phyloP scores from a whole-genome alignment of 2,888 invertebrate genomes.

The Cantharis nigra region DNA sequence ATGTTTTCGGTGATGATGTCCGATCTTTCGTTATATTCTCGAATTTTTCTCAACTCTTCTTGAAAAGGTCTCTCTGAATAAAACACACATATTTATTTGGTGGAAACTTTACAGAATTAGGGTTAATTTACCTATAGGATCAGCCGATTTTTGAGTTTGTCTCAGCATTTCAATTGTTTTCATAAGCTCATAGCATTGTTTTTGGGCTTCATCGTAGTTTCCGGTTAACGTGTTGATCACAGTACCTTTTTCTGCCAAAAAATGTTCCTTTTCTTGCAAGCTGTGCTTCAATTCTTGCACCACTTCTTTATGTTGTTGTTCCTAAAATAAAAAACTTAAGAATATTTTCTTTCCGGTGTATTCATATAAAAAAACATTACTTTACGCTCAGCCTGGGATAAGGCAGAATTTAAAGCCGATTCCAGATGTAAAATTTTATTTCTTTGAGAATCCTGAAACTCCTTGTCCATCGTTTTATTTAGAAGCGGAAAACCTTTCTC shows the following conservation, averaged over 20 bases:
- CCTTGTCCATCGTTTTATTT: constrained; percentile 35
- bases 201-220: constrained; percentile 33
- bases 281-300: constrained; percentile 23
- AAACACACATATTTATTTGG: constrained; percentile 7
- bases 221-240: constrained; percentile 35
- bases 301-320: constrained; percentile 32
- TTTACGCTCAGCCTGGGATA: constrained; percentile 4
- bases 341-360: too few relatives aligned
- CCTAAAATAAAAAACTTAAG: constrained; percentile 21
- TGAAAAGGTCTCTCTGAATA: constrained; percentile 6
- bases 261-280: constrained; percentile 31
- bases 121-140: neutral
- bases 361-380: neutral
- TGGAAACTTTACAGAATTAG: constrained; percentile 30
- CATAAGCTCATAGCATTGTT: constrained; percentile 34
- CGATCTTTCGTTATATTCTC: constrained; percentile 9
- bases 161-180: constrained; percentile 26
- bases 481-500: constrained; percentile 34
- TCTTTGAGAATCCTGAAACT: constrained; percentile 36
- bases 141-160: neutral
- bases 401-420: constrained; percentile 26
- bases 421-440: constrained; percentile 35
- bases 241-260: constrained; percentile 30
- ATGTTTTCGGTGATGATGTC: constrained; percentile 8
- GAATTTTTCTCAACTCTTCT: constrained; percentile 13